Percentiles rank a stretch among this genome's conserved stretches.
phyloP scores from a whole-genome alignment of 2,888 invertebrate genomes.

The Orthonevra nobilis region DNA sequence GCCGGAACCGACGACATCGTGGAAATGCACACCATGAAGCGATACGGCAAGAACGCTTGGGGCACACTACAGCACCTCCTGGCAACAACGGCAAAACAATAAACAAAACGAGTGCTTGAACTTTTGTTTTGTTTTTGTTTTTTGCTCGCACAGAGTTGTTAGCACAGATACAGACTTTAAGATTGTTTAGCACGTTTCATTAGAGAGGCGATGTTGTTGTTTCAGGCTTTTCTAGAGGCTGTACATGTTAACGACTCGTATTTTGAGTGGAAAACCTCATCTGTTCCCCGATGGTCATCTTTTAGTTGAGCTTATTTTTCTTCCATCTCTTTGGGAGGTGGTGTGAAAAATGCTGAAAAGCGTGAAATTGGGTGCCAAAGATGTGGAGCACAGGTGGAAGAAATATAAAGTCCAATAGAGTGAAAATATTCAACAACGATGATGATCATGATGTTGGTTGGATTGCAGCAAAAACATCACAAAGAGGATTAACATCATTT shows the following conservation, averaged over 20 bases:
- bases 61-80: background rate
- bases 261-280: too few relatives aligned
- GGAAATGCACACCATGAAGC: slow-evolving; percentile 26
- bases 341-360: slow-evolving; percentile 8
- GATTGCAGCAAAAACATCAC: too few relatives aligned
- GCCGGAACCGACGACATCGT: slow-evolving; percentile 34
- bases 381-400: slow-evolving; percentile 36
- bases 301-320: too few relatives aligned
- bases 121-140: too few relatives aligned
- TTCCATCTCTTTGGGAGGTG: background rate
- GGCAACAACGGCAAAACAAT: background rate
- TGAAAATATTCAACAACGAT: slow-evolving; percentile 25
- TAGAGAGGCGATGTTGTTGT: background rate
- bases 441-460: background rate
- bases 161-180: slow-evolving; percentile 31
- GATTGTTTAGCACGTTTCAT: slow-evolving; percentile 30
- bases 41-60: background rate
- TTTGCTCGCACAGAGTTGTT: slow-evolving; percentile 6
- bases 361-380: slow-evolving; percentile 7
- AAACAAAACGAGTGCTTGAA: slow-evolving; percentile 4
- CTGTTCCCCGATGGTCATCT: too few relatives aligned
- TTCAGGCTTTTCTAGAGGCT: background rate
- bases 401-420: slow-evolving; percentile 35
- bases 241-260: background rate
- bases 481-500: slow-evolving; percentile 43